These are phyloP conservation scores for Campoplex nolae DNA, from an alignment of 2,888 invertebrate genomes.

Conservation along the genomic window DNA sequence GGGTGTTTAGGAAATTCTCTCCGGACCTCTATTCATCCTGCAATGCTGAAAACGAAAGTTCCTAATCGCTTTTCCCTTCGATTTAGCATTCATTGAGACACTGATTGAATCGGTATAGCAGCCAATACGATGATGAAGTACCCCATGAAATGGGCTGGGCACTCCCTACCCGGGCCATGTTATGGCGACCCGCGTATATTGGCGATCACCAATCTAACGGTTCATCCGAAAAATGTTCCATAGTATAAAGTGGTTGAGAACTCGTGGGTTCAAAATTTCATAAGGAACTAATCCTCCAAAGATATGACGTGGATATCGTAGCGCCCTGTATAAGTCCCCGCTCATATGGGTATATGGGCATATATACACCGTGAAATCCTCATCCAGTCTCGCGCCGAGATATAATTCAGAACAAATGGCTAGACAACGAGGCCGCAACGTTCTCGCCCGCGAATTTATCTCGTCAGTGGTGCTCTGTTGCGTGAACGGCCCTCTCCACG, in stretches of 20 bases:
- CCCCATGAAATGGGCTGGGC: background rate
- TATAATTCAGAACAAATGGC: conserved; percentile 69
- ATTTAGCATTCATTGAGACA: background rate
- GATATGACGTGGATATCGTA: background rate
- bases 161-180: background rate
- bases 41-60: background rate
- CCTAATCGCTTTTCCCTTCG: background rate
- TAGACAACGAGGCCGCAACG: conserved; percentile 62
- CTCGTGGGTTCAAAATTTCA: background rate
- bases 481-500: conserved; percentile 47
- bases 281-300: background rate
- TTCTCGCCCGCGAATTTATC: conserved; percentile 65
- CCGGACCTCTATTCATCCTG: background rate
- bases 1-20: background rate
- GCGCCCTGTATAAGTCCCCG: background rate
- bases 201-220: background rate
- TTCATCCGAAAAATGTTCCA: background rate
- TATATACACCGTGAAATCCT: conserved; percentile 44
- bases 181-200: background rate
- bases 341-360: background rate
- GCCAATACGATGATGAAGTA: background rate
- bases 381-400: conserved; percentile 44
- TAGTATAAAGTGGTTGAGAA: background rate
- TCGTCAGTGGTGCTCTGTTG: conserved; percentile 47
- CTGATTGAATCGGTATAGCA: background rate